phyloP scores from a whole-genome alignment of 2,888 invertebrate genomes.

The Pilophorus perplexus region DNA sequence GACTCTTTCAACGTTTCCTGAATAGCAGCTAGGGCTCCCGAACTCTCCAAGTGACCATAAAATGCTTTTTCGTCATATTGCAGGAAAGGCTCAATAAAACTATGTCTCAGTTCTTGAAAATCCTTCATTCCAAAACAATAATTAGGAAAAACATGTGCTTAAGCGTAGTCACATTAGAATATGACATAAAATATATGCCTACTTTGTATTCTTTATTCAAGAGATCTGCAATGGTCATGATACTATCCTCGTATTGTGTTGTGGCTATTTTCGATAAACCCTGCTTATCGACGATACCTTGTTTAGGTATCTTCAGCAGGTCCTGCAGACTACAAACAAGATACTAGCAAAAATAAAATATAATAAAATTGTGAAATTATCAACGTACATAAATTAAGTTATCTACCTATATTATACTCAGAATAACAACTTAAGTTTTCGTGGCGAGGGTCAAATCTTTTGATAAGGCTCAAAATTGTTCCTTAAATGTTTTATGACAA shows the following conservation, averaged over 20 bases:
- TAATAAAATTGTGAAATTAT: too few relatives aligned
- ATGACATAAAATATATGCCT: neutral
- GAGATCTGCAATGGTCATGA: conserved; percentile 12
- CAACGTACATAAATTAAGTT: too few relatives aligned
- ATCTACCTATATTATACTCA: too few relatives aligned
- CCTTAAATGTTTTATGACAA: too few relatives aligned
- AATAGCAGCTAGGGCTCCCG: conserved; percentile 40
- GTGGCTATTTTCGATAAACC: conserved; percentile 8
- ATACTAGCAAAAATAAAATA: too few relatives aligned
- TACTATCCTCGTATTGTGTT: conserved; percentile 13
- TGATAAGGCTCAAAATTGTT: too few relatives aligned
- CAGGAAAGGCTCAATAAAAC: conserved; percentile 26
- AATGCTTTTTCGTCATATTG: conserved; percentile 33
- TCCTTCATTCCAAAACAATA: too few relatives aligned
- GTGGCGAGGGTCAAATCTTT: too few relatives aligned
- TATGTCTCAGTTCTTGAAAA: conserved; percentile 21
- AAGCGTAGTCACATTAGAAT: neutral
- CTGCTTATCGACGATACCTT: too few relatives aligned
- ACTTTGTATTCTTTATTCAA: conserved; percentile 38
- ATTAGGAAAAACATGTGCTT: neutral
- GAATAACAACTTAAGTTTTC: too few relatives aligned
- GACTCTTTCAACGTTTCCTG: conserved; percentile 40
- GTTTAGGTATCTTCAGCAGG: neutral
- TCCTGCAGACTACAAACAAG: conserved; percentile 12
- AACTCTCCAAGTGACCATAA: conserved; percentile 39